These are phyloP conservation scores for Denticeps clupeoides DNA, from an alignment of 2,797 vertebrate species.

Conservation along the genomic window DNA sequence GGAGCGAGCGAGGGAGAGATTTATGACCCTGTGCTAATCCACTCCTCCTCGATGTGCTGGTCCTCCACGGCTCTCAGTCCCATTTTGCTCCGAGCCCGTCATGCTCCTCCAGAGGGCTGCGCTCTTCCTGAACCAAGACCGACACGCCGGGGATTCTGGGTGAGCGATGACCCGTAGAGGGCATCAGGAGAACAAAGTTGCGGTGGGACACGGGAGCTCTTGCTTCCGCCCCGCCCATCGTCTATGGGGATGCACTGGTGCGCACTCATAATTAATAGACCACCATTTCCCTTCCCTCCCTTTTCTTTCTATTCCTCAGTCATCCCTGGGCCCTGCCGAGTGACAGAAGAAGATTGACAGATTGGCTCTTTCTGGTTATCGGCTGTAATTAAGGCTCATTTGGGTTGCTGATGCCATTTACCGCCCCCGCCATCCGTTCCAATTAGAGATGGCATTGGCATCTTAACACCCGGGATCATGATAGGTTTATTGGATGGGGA, in stretches of 20 bases:
- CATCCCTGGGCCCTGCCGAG: too few relatives aligned
- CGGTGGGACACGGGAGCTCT: not conserved
- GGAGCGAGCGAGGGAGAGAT: constrained; percentile 3
- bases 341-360: constrained; percentile 55
- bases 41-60: constrained; percentile 40
- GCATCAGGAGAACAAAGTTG: constrained; percentile 42
- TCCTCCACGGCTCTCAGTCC: constrained; percentile 29
- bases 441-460: constrained; percentile 53
- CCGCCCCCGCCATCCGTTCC: constrained; percentile 37
- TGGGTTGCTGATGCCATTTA: constrained; percentile 57
- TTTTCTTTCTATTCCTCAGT: not conserved
- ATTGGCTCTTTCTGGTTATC: constrained; percentile 54
- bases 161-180: constrained; percentile 43
- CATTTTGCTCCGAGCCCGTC: constrained; percentile 25
- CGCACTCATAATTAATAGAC: constrained; percentile 33
- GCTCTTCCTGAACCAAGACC: constrained; percentile 6
- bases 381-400: constrained; percentile 62
- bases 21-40: constrained; percentile 45
- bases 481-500: constrained; percentile 33
- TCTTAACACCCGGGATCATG: constrained; percentile 42
- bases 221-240: constrained; percentile 18
- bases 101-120: not conserved
- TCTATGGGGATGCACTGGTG: constrained; percentile 15
- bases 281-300: constrained; percentile 29
- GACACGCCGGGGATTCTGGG: constrained; percentile 3